These are phyloP conservation scores for Plebejus melissa DNA, from an alignment of 2,888 invertebrate species.

Conservation along the genomic window DNA sequence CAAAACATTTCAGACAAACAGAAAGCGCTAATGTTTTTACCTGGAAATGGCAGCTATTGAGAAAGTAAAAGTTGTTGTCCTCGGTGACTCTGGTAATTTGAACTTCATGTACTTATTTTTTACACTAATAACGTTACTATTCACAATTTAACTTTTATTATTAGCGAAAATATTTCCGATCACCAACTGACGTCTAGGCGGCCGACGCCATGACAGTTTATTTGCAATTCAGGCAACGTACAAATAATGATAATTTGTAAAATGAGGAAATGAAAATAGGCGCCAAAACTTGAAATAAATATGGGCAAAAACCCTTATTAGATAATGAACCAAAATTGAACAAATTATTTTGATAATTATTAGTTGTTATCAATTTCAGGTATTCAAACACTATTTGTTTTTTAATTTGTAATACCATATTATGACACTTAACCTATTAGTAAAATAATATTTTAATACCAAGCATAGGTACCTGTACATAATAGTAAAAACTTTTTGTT, in stretches of 20 bases:
- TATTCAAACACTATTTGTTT: not conserved
- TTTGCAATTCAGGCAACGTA: slow-evolving; percentile 20
- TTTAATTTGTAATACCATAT: not conserved
- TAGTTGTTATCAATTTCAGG: not conserved
- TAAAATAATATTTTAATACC: not conserved
- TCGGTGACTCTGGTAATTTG: slow-evolving; percentile 91
- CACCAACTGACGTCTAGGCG: slow-evolving; percentile 57
- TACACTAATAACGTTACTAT: slow-evolving; percentile 42
- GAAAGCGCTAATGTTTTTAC: slow-evolving; percentile 50
- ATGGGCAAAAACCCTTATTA: no score
- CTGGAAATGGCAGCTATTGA: slow-evolving; percentile 88
- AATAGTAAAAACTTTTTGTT: slow-evolving; percentile 32
- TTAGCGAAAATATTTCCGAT: slow-evolving; percentile 14
- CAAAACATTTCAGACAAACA: slow-evolving; percentile 41
- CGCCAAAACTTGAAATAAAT: not conserved
- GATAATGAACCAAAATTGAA: not conserved
- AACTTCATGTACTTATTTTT: slow-evolving; percentile 39
- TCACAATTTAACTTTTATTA: slow-evolving; percentile 13
- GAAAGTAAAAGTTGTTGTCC: slow-evolving; percentile 93
- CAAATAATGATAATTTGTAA: not conserved
- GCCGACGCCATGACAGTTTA: slow-evolving; percentile 51
- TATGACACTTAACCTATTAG: no score
- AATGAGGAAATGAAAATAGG: not conserved
- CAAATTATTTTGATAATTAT: not conserved
- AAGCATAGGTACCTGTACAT: not conserved